Evolutionary conservation across 1,140 invertebrate genomes (phyloP).

Genomic region (Hycleus phaleratus): DNA sequence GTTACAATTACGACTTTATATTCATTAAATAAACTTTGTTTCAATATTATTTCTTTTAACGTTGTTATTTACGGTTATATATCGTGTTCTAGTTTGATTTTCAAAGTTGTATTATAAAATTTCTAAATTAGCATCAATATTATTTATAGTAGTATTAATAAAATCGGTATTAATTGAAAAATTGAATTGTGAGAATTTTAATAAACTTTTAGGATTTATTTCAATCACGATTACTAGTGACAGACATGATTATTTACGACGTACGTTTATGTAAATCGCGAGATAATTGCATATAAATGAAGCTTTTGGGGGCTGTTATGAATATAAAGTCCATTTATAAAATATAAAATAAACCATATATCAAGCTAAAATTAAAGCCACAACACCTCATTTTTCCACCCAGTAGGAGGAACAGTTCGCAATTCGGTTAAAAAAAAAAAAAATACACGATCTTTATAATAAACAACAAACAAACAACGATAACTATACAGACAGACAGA

Average conservation of each 20-base stretch:
- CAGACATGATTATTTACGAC: conserved; percentile 16
- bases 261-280: conserved; percentile 19
- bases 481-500: not conserved
- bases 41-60: conserved; percentile 5
- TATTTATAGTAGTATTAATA: no score
- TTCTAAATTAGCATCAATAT: no score
- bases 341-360: conserved; percentile 18
- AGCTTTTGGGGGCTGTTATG: conserved; percentile 11
- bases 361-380: conserved; percentile 17
- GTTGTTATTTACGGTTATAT: not conserved
- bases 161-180: no score
- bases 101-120: no score
- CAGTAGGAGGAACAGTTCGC: not conserved
- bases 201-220: conserved; percentile 7
- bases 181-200: no score
- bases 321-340: conserved; percentile 19
- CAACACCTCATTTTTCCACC: conserved; percentile 15
- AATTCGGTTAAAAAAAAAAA: not conserved
- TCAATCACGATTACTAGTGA: conserved; percentile 19
- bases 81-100: no score
- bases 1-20: conserved; percentile 17
- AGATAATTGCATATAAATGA: conserved; percentile 22
- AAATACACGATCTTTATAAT: no score
- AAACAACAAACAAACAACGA: no score
- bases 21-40: conserved; percentile 5